A percentile compares a stretch with the other conserved stretches of the same genome.
Evolutionary conservation across 2,797 vertebrate genomes (phyloP).

Genomic region (Hybognathus amarus): DNA sequence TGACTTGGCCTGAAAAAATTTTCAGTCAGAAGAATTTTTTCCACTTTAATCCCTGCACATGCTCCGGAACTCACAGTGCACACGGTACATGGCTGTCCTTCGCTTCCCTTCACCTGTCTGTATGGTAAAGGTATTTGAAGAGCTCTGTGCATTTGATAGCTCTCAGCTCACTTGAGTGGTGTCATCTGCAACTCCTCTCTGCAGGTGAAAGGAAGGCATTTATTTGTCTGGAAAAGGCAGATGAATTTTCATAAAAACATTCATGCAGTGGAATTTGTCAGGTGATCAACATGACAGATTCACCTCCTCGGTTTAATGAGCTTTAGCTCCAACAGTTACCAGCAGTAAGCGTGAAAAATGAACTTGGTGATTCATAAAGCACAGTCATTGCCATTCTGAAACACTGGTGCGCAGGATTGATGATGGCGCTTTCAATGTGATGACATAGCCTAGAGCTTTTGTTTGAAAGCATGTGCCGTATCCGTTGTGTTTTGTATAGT

Average conservation of each 20-base stretch:
- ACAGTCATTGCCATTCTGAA: constrained; percentile 46
- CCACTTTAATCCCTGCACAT: too few relatives aligned
- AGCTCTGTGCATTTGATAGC: not conserved
- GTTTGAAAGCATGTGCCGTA: constrained; percentile 17
- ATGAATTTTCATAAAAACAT: constrained; percentile 25
- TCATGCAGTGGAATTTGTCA: constrained; percentile 62
- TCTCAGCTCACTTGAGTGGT: constrained; percentile 25
- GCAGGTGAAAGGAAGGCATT: constrained; percentile 52
- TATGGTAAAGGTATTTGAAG: not conserved
- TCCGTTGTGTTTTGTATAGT: not conserved
- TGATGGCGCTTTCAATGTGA: constrained; percentile 37
- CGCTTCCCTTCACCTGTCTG: constrained; percentile 1
- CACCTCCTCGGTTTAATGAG: constrained; percentile 63
- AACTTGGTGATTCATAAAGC: constrained; percentile 66
- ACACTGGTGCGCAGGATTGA: constrained; percentile 45
- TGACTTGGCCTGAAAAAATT: too few relatives aligned
- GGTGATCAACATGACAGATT: constrained; percentile 62
- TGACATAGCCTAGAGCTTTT: constrained; percentile 24
- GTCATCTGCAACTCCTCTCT: constrained; percentile 50
- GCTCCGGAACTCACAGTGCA: not conserved
- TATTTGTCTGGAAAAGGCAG: constrained; percentile 51
- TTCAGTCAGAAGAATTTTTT: too few relatives aligned
- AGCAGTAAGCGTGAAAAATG: constrained; percentile 55
- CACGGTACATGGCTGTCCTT: not conserved
- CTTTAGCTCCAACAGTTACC: constrained; percentile 49